Evolutionary conservation across 1,140 invertebrate genomes (phyloP).

Genomic region (Chymomyza costata): DNA sequence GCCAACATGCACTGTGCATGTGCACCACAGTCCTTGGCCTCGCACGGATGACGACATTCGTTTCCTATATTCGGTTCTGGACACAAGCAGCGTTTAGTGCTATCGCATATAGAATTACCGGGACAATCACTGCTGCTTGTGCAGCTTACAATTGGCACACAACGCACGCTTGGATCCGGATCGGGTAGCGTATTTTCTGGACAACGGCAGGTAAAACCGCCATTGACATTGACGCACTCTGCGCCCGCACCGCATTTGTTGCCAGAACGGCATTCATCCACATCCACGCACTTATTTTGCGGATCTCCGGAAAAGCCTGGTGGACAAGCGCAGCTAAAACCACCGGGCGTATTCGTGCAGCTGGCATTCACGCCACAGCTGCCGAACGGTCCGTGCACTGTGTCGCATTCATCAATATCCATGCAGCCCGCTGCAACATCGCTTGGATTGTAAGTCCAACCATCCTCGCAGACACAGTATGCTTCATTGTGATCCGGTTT

Average conservation of each 20-base stretch:
- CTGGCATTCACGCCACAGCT: constrained; percentile 88
- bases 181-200: constrained; percentile 87
- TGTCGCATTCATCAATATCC: constrained; percentile 95
- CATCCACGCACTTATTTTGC: constrained; percentile 85
- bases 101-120: constrained; percentile 91
- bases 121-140: constrained; percentile 86
- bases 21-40: constrained; percentile 87
- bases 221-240: constrained; percentile 85
- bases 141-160: constrained; percentile 87
- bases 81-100: constrained; percentile 86
- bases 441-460: constrained; percentile 93
- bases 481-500: constrained; percentile 92
- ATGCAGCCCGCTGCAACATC: constrained; percentile 92
- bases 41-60: constrained; percentile 94
- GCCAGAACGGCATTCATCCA: constrained; percentile 85
- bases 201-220: constrained; percentile 87
- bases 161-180: constrained; percentile 86
- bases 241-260: constrained; percentile 86
- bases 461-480: constrained; percentile 94
- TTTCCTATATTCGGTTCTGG: constrained; percentile 93
- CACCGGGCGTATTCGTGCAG: constrained; percentile 89
- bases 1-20: constrained; percentile 93
- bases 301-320: constrained; percentile 88
- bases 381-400: constrained; percentile 84
- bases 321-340: constrained; percentile 85